phyloP scores from a whole-genome alignment of 2,888 invertebrate genomes.

The Meganola albula region DNA sequence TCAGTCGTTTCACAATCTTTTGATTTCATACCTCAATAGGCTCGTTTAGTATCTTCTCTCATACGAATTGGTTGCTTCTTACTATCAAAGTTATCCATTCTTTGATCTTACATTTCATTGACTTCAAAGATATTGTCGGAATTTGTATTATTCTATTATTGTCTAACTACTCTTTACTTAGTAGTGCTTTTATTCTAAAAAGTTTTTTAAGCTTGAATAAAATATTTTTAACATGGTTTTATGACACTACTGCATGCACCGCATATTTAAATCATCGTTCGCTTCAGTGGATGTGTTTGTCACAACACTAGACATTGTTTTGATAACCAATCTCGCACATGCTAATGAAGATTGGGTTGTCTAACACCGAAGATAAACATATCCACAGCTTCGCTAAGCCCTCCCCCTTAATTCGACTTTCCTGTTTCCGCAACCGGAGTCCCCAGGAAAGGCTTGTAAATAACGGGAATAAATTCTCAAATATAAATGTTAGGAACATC shows the following conservation, averaged over 20 bases:
- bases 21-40: constrained; percentile 12
- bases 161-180: too few relatives aligned
- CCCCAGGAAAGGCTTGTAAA: constrained; percentile 64
- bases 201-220: too few relatives aligned
- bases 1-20: constrained; percentile 23
- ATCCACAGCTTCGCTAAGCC: constrained; percentile 51
- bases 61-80: constrained; percentile 31
- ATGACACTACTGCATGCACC: constrained; percentile 29
- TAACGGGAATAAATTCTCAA: constrained; percentile 65
- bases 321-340: constrained; percentile 9
- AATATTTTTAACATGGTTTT: too few relatives aligned
- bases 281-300: constrained; percentile 30
- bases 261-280: constrained; percentile 25
- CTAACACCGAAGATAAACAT: constrained; percentile 21
- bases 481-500: constrained; percentile 75
- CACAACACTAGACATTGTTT: constrained; percentile 12
- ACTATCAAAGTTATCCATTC: too few relatives aligned
- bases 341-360: constrained; percentile 11
- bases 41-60: constrained; percentile 21
- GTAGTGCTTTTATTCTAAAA: too few relatives aligned
- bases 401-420: constrained; percentile 64
- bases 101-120: too few relatives aligned
- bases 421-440: constrained; percentile 73
- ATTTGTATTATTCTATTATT: too few relatives aligned
- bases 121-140: too few relatives aligned